Evolutionary conservation across 2,113 vertebrate genomes (phyloP).

Genomic region (Marmota monax): DNA sequence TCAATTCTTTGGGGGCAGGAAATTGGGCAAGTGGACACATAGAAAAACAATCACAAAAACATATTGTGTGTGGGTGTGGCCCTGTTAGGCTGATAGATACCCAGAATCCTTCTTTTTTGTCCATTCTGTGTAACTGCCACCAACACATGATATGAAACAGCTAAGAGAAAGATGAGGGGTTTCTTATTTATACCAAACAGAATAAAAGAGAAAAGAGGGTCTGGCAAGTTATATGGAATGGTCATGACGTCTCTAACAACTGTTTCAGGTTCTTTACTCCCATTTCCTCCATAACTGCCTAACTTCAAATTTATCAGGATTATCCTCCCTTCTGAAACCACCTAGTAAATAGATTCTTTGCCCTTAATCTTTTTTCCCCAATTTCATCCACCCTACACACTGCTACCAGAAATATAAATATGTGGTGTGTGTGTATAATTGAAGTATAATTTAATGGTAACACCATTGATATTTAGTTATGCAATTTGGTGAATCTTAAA

Average conservation of each 20-base stretch:
- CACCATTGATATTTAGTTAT: not conserved
- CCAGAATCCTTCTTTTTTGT: not conserved
- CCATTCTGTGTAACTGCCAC: not conserved
- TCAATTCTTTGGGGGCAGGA: not conserved
- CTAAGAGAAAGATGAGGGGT: not conserved
- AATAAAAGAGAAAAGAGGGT: not conserved
- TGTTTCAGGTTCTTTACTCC: not conserved
- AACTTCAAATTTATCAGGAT: not conserved
- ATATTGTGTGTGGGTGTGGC: not conserved
- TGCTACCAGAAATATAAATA: not conserved
- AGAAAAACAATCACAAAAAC: not conserved
- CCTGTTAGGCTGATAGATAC: not conserved
- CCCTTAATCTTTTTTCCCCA: not conserved
- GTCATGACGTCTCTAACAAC: not conserved
- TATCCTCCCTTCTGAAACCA: not conserved
- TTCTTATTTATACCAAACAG: conserved; percentile 4
- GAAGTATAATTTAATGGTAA: not conserved
- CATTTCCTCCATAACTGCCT: not conserved
- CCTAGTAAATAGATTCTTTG: not conserved
- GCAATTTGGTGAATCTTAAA: not conserved
- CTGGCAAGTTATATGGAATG: not conserved
- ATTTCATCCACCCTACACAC: not conserved
- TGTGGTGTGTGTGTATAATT: not conserved
- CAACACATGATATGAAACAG: not conserved
- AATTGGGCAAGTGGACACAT: not conserved